A percentile compares a stretch with the other conserved stretches of the same genome.
These are phyloP conservation scores for Eurytemora carolleeae DNA, from an alignment of 1,140 invertebrate species.

Conservation along the genomic window DNA sequence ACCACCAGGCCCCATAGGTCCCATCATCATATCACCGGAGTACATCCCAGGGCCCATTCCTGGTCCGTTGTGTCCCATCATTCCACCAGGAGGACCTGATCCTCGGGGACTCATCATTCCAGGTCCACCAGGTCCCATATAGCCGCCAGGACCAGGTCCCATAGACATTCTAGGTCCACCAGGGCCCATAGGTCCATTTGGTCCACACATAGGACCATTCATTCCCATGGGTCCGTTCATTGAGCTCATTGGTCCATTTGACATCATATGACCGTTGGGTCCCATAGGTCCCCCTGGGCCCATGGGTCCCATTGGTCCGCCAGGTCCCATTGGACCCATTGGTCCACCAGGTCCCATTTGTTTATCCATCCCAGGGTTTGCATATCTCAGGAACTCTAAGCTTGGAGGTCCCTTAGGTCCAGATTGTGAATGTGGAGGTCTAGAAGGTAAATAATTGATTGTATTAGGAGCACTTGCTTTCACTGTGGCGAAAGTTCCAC, in stretches of 20 bases:
- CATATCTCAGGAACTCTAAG: constrained; percentile 69
- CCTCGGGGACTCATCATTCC: constrained; percentile 16
- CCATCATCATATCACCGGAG: constrained; percentile 20
- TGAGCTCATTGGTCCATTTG: constrained; percentile 19
- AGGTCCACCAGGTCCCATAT: constrained; percentile 18
- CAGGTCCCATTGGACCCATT: constrained; percentile 9
- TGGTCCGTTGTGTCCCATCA: constrained; percentile 19
- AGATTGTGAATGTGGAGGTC: constrained; percentile 46
- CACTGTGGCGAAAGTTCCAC: constrained; percentile 29
- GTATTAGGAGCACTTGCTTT: constrained; percentile 91
- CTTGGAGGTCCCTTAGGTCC: constrained; percentile 56
- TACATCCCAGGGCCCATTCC: constrained; percentile 20
- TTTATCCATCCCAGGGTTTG: constrained; percentile 29
- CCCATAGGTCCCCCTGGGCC: constrained; percentile 18
- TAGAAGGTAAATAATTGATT: constrained; percentile 85
- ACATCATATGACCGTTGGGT: constrained; percentile 15
- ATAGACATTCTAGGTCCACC: constrained; percentile 19
- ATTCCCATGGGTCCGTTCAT: constrained; percentile 18
- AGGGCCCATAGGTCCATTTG: constrained; percentile 19
- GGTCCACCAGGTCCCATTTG: constrained; percentile 12
- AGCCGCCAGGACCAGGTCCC: constrained; percentile 18
- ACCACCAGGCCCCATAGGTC: constrained; percentile 22
- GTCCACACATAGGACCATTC: constrained; percentile 15
- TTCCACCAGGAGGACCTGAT: neutral
- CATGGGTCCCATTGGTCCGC: constrained; percentile 10